Conservation (phyloP, 1,140 invertebrate species). For the Chymomyza costata region DNA sequence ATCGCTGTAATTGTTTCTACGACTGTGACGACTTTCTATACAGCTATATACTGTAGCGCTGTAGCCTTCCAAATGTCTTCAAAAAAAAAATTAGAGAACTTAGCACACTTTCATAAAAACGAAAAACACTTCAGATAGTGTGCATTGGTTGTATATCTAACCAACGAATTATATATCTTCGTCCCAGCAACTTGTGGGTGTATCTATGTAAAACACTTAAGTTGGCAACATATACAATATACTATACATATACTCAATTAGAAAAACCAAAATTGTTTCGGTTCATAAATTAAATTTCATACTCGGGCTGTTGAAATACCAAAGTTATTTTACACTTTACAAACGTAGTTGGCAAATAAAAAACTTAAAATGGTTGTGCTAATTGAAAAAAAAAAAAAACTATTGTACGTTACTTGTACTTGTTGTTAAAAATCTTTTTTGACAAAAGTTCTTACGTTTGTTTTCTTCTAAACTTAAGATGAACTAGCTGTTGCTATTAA, state of each 20-base stretch:
- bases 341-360: slow-evolving; percentile 36
- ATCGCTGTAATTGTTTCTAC: slow-evolving; percentile 26
- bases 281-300: slow-evolving; percentile 48
- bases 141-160: too few relatives aligned
- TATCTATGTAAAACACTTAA: too few relatives aligned
- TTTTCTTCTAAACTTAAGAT: slow-evolving; percentile 18
- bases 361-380: slow-evolving; percentile 71
- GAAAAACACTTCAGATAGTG: too few relatives aligned
- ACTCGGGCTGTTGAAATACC: slow-evolving; percentile 57
- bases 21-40: slow-evolving; percentile 18
- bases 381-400: slow-evolving; percentile 40
- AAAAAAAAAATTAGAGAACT: too few relatives aligned
- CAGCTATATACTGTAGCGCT: not conserved
- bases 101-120: too few relatives aligned
- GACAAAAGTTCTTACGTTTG: slow-evolving; percentile 1
- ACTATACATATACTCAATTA: not conserved
- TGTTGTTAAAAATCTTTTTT: slow-evolving; percentile 50
- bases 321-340: slow-evolving; percentile 13
- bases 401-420: too few relatives aligned
- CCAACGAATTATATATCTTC: too few relatives aligned
- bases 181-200: too few relatives aligned
- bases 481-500: slow-evolving; percentile 33
- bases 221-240: too few relatives aligned
- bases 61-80: not conserved
- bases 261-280: too few relatives aligned